phyloP scores from a whole-genome alignment of 2,797 vertebrate species.

The Eulemur mongoz region DNA sequence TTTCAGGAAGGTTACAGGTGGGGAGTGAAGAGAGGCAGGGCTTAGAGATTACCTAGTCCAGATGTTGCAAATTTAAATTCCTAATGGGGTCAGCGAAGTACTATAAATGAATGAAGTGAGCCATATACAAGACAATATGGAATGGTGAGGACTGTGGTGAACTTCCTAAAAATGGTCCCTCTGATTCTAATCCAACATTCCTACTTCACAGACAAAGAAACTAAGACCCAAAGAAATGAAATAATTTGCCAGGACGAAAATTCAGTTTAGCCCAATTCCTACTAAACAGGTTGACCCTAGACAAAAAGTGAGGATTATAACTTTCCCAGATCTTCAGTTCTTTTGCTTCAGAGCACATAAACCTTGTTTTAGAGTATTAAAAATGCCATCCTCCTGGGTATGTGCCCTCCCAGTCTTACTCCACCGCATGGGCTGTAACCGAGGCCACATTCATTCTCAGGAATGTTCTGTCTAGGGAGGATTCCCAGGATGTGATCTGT shows the following conservation, averaged over 20 bases:
- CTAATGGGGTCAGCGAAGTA: background rate
- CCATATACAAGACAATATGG: background rate
- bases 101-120: background rate
- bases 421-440: conserved; percentile 37
- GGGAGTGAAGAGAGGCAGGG: no score
- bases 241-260: background rate
- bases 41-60: background rate
- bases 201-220: conserved; percentile 22
- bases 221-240: background rate
- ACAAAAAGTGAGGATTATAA: background rate
- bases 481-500: conserved; percentile 69
- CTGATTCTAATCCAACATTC: background rate
- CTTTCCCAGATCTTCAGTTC: background rate
- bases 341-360: background rate
- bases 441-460: conserved; percentile 43
- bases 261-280: background rate
- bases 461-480: conserved; percentile 70
- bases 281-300: background rate
- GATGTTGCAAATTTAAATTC: background rate
- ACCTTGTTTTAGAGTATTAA: background rate
- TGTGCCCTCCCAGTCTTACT: background rate
- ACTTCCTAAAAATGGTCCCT: background rate
- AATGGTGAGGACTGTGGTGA: background rate
- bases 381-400: background rate
- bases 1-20: background rate